A percentile compares a stretch with the other conserved stretches of the same genome.
Evolutionary conservation across 2,797 vertebrate genomes (phyloP).

Genomic region (Arnoldichthys spilopterus): DNA sequence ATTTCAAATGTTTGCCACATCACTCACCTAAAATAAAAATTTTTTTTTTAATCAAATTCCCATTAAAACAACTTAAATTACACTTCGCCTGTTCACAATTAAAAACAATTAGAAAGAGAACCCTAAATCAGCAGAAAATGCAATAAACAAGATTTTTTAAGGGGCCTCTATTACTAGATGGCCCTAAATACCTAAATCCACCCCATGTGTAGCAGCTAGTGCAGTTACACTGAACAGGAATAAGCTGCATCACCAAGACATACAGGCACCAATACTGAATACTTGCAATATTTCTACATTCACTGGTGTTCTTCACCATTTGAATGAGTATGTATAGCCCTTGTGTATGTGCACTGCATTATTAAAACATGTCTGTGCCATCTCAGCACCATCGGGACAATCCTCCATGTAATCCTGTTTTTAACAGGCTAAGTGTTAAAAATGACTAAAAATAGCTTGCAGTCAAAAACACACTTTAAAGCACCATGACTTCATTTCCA

Average conservation of each 20-base stretch:
- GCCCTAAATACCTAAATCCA: neutral
- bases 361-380: neutral
- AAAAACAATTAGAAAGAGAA: no score
- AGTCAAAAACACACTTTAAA: slow-evolving; percentile 19
- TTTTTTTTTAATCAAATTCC: no score
- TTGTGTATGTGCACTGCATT: neutral
- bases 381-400: neutral
- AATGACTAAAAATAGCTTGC: slow-evolving; percentile 12
- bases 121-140: no score
- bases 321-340: neutral
- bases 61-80: no score
- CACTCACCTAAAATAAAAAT: no score
- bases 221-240: neutral
- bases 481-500: neutral
- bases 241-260: neutral
- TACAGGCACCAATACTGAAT: neutral
- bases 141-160: no score
- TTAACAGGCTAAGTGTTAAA: neutral
- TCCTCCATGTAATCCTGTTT: slow-evolving; percentile 9
- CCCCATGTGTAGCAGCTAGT: neutral
- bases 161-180: no score
- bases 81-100: no score
- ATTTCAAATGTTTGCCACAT: no score
- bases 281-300: neutral
- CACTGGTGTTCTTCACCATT: neutral